Conservation (phyloP, 2,113 vertebrate species). For the Hucho hucho region DNA sequence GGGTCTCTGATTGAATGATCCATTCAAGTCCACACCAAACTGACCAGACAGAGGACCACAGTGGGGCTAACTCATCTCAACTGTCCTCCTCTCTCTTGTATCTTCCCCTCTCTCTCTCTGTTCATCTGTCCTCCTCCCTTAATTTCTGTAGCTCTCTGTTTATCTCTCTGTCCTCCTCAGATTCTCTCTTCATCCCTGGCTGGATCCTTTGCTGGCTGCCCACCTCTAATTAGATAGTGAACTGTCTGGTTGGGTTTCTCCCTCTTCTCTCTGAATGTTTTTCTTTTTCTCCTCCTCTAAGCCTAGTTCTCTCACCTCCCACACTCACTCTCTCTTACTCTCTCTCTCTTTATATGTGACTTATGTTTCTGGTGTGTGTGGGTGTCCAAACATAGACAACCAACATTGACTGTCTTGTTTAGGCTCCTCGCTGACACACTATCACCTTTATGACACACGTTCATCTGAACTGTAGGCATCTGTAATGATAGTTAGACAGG, state of each 20-base stretch:
- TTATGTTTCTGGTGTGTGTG: neutral
- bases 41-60: constrained; percentile 19
- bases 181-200: neutral
- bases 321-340: neutral
- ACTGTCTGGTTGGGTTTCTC: neutral
- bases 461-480: neutral
- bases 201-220: neutral
- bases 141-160: neutral
- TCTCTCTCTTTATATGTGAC: too few species aligned
- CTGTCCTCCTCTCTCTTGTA: constrained; percentile 11
- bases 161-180: neutral
- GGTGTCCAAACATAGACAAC: neutral
- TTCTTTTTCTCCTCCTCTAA: neutral
- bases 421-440: neutral
- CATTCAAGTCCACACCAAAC: constrained; percentile 19
- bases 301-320: neutral
- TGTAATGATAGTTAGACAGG: neutral
- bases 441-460: neutral
- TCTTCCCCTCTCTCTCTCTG: constrained; percentile 3
- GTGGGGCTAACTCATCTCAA: constrained; percentile 15
- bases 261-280: neutral
- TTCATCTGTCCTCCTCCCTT: neutral
- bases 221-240: neutral
- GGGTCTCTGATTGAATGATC: constrained; percentile 23
- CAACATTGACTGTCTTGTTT: neutral